phyloP scores from a whole-genome alignment of 2,888 invertebrate genomes.

The Lepidochrysops patricia region DNA sequence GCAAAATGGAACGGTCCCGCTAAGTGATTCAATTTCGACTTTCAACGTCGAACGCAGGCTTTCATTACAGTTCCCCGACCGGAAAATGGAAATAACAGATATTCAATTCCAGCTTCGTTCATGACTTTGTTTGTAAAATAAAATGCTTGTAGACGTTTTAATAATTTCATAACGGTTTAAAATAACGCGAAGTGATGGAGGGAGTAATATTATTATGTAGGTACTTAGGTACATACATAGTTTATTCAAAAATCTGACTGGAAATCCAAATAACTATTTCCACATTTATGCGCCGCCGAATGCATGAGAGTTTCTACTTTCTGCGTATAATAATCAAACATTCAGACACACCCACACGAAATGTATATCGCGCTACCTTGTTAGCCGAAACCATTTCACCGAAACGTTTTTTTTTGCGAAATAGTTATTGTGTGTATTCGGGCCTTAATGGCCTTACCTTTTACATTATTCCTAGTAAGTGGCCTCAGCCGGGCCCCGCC shows the following conservation, averaged over 20 bases:
- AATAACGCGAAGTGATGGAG: no score
- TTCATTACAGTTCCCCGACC: conserved; percentile 24
- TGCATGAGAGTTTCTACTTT: background rate
- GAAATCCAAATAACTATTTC: background rate
- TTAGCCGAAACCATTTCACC: background rate
- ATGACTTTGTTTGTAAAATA: background rate
- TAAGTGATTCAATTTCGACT: conserved; percentile 31
- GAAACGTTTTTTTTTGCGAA: conserved; percentile 4
- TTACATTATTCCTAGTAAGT: conserved; percentile 37
- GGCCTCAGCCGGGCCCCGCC: conserved; percentile 31
- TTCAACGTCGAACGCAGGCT: conserved; percentile 30
- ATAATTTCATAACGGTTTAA: background rate
- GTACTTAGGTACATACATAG: no score
- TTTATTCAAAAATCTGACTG: background rate
- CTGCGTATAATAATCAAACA: background rate
- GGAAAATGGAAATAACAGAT: conserved; percentile 39
- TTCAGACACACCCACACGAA: background rate
- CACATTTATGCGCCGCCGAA: background rate
- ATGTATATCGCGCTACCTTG: background rate
- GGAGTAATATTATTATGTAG: background rate
- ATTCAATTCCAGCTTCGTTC: conserved; percentile 23
- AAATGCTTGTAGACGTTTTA: background rate
- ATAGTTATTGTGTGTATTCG: background rate
- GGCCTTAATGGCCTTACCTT: conserved; percentile 4
- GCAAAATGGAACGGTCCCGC: conserved; percentile 19